Evolutionary conservation across 2,113 vertebrate species (phyloP).

Genomic region (Serilophus lunatus): DNA sequence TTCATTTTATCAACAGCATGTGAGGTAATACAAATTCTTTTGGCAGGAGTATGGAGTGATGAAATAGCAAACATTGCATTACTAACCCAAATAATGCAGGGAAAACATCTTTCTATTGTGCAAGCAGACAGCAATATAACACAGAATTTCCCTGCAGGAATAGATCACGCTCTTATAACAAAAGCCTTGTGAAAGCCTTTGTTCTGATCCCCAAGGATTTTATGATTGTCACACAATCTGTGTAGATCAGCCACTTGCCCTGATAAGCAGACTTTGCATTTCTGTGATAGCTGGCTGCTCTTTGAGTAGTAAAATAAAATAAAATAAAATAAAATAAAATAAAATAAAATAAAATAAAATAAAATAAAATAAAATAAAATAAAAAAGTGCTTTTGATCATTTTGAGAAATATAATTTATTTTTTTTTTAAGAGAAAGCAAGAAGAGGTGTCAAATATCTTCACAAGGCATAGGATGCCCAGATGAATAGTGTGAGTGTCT

Average conservation of each 20-base stretch:
- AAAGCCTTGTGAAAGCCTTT: conserved; percentile 27
- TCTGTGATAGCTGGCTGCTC: neutral
- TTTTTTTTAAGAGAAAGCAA: neutral
- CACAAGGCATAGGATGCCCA: neutral
- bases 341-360: neutral
- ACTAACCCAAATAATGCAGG: conserved; percentile 24
- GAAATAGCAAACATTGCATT: conserved; percentile 54
- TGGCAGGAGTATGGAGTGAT: neutral
- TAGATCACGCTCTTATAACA: neutral
- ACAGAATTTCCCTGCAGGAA: conserved; percentile 37
- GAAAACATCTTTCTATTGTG: conserved; percentile 49
- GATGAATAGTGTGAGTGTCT: neutral
- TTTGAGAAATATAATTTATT: neutral
- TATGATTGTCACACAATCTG: conserved; percentile 8
- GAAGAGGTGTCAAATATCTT: neutral
- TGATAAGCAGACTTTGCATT: neutral
- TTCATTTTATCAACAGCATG: neutral
- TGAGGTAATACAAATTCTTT: conserved; percentile 1
- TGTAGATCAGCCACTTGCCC: neutral
- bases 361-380: neutral
- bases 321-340: neutral
- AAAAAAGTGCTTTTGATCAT: neutral
- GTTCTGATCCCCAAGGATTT: conserved; percentile 41
- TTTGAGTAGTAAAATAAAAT: neutral
- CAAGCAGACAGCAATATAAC: conserved; percentile 42